Percentiles rank a stretch among this genome's conserved stretches.
Evolutionary conservation across 2,797 vertebrate species (phyloP).

Genomic region (Clamator glandarius): DNA sequence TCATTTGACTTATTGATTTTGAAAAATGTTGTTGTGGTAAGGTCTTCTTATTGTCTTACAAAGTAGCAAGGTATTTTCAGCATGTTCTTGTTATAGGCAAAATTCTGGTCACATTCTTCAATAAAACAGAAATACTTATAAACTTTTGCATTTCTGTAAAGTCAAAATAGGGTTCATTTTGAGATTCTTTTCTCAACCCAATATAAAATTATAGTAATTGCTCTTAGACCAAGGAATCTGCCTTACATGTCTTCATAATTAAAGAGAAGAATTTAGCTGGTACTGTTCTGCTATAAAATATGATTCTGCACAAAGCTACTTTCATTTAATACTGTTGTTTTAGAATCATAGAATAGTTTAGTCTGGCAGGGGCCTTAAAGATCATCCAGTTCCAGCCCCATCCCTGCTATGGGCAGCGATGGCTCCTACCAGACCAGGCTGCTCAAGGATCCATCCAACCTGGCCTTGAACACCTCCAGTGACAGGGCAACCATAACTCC

Average conservation of each 20-base stretch:
- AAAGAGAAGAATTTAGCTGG: not conserved
- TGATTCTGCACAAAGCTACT: not conserved
- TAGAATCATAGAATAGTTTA: too few relatives aligned
- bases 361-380: too few relatives aligned
- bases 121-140: not conserved
- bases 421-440: too few relatives aligned
- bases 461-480: too few relatives aligned
- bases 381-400: too few relatives aligned
- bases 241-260: not conserved
- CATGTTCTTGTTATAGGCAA: not conserved
- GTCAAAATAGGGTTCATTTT: not conserved
- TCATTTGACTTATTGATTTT: slow-evolving; percentile 1
- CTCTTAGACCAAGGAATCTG: not conserved
- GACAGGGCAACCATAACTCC: too few relatives aligned
- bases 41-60: not conserved
- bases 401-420: too few relatives aligned
- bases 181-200: not conserved
- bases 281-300: not conserved
- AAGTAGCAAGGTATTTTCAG: not conserved
- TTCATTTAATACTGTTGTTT: not conserved
- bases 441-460: too few relatives aligned
- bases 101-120: not conserved
- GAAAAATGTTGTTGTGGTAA: not conserved
- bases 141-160: not conserved
- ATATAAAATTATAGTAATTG: not conserved